Base-by-base conservation (phyloP, 2,113 vertebrate species). In the Colius striatus region DNA sequence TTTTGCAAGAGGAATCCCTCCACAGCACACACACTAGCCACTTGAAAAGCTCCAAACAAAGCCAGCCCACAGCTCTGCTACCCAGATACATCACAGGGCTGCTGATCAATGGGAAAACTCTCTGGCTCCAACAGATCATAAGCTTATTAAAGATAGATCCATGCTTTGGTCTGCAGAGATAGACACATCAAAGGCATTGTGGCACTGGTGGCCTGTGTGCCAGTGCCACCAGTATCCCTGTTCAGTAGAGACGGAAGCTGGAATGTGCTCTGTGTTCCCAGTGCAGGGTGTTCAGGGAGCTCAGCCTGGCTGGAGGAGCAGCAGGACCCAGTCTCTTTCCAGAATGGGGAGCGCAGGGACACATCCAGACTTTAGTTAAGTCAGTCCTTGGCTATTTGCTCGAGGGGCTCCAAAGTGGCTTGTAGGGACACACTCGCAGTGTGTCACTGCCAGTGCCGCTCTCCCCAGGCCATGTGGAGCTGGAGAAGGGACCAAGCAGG, bases 1-100 rank as follows among this genome's bases (percentile, higher is more conserved):
- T 90, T 94, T 95, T 57, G 53, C 83, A 74, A 65, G 11, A 84
- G 53, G 43, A 26, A 67, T 77, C 73, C 25, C 34, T 73, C 60
- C 0, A 0, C 0, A 0, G 61, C 50, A 0, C 48, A 60, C 48
- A 38, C 21, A 1, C 12, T 82, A 51, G 48, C 48, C 13, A 6
- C 76, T 81, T 10, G 54, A 76, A 80, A 88, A 54, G 16, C 54
- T 72, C 32, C 61, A 7, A 1, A 54, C 61, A 88, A n/a, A n/a
- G 73, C 81, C 53, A 13, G 67, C 66, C 36, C 83, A 13, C 0
- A 0, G 50, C 48, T 84, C 65, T 70, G 73, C 58, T 51, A 73
- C 68, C 17, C 47, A 76, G 65, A 70, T 48, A 66, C 43, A 29
- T 48, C 29, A 21, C 70, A 76, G 54, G 20, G 27, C 73, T 92